Conservation (phyloP, 2,888 invertebrate species). For the Fabriciana adippe region DNA sequence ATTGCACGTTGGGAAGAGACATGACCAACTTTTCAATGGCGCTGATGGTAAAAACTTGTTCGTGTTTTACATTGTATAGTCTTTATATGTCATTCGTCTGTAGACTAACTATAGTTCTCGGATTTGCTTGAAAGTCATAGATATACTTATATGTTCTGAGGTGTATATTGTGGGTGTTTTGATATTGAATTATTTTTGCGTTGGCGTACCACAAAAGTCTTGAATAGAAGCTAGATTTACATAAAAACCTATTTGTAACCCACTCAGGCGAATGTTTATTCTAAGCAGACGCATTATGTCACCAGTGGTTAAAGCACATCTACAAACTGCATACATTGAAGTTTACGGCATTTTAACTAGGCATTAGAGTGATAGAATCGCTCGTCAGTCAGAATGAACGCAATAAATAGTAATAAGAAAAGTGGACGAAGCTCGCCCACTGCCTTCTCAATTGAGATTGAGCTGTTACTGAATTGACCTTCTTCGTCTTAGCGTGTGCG, state of each 20-base stretch:
- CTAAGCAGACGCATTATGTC: conserved; percentile 24
- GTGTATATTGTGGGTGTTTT: background rate
- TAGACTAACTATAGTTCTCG: background rate
- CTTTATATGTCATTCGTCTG: background rate
- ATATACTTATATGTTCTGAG: background rate
- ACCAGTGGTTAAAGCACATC: conserved; percentile 13
- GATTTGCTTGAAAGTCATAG: background rate
- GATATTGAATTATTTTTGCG: conserved; percentile 2
- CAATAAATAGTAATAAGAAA: conserved; percentile 58
- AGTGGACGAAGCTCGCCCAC: conserved; percentile 65
- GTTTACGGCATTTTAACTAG: conserved; percentile 42
- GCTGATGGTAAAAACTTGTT: conserved; percentile 19
- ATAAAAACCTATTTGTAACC: conserved; percentile 24
- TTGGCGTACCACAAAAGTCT: background rate
- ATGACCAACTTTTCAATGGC: conserved; percentile 44
- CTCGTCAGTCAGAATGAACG: conserved; percentile 49
- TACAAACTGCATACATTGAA: conserved; percentile 31
- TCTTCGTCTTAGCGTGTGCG: conserved; percentile 53
- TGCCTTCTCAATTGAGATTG: conserved; percentile 69
- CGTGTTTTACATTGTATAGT: conserved; percentile 1
- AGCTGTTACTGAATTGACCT: conserved; percentile 66
- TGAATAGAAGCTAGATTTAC: conserved; percentile 3
- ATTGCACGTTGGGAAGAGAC: conserved; percentile 44
- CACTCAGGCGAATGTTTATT: conserved; percentile 10
- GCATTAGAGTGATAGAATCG: conserved; percentile 57